A percentile compares a stretch with the other conserved stretches of the same genome.
Evolutionary conservation across 2,797 vertebrate species (phyloP).

Genomic region (Semaprochilodus insignis): DNA sequence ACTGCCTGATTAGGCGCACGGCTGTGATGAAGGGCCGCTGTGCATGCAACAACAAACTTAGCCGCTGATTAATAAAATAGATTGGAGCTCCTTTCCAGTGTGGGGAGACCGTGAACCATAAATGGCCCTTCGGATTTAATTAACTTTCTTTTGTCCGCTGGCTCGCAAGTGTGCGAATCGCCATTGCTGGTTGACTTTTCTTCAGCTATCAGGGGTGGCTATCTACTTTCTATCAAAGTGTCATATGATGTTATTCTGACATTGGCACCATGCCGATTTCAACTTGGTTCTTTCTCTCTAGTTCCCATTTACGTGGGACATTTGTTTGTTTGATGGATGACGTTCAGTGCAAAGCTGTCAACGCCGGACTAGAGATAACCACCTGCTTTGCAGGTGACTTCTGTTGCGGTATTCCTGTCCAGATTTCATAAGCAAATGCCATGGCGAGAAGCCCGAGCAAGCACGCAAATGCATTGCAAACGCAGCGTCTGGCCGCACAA

Average conservation of each 20-base stretch:
- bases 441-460: slow-evolving; percentile 3
- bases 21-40: slow-evolving; percentile 63
- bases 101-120: slow-evolving; percentile 16
- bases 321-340: slow-evolving; percentile 39
- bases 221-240: background rate
- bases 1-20: slow-evolving; percentile 63
- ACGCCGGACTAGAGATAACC: slow-evolving; percentile 23
- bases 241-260: background rate
- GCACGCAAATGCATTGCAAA: slow-evolving; percentile 36
- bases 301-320: background rate
- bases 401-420: slow-evolving; percentile 4
- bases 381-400: slow-evolving; percentile 19
- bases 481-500: background rate
- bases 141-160: background rate
- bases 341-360: slow-evolving; percentile 43
- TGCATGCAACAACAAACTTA: slow-evolving; percentile 69
- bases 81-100: slow-evolving; percentile 13
- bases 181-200: background rate
- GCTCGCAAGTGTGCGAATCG: background rate
- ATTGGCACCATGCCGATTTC: background rate
- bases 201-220: no score
- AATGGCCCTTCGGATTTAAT: slow-evolving; percentile 29
- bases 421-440: slow-evolving; percentile 37
- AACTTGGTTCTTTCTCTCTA: background rate
- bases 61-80: slow-evolving; percentile 65